A percentile compares a stretch with the other conserved stretches of the same genome.
These are phyloP conservation scores for Zygothrica quintamaculata DNA, from an alignment of 2,888 invertebrate genomes.

Conservation along the genomic window DNA sequence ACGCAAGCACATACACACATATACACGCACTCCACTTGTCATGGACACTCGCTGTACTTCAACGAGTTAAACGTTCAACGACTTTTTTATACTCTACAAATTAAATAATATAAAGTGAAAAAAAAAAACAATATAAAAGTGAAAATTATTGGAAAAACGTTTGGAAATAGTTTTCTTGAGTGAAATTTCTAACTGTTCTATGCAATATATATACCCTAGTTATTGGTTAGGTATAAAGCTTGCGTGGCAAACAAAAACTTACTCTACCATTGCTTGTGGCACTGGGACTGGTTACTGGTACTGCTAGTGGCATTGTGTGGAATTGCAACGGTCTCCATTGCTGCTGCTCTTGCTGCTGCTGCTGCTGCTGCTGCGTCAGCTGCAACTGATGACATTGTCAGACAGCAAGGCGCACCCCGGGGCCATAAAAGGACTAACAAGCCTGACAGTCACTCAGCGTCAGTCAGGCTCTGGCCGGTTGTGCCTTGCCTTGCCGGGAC, in stretches of 20 bases:
- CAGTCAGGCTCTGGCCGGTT: constrained; percentile 52
- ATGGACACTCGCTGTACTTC: constrained; percentile 52
- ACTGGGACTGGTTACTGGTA: neutral
- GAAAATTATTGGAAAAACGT: neutral
- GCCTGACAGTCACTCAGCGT: constrained; percentile 79
- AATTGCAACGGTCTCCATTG: neutral
- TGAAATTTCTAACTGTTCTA: too few species aligned
- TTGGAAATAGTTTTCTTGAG: too few species aligned
- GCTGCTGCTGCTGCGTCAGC: constrained; percentile 72
- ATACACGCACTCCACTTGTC: constrained; percentile 59
- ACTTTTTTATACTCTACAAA: constrained; percentile 23
- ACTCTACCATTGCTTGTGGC: constrained; percentile 1
- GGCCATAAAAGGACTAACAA: constrained; percentile 67
- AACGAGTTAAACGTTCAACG: neutral
- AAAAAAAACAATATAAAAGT: neutral
- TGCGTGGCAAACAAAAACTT: constrained; percentile 8
- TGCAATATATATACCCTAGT: neutral
- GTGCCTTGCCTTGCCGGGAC: constrained; percentile 7
- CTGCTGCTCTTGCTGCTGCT: constrained; percentile 16
- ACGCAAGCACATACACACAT: constrained; percentile 10
- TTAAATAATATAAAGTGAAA: neutral
- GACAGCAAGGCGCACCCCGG: constrained; percentile 64
- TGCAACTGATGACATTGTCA: constrained; percentile 81
- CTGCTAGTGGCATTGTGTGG: constrained; percentile 3
- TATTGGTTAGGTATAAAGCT: neutral